Percentiles rank a stretch among this genome's conserved stretches.
These are phyloP conservation scores for Ptyas mucosa DNA, from an alignment of 2,113 vertebrate genomes.

Conservation along the genomic window DNA sequence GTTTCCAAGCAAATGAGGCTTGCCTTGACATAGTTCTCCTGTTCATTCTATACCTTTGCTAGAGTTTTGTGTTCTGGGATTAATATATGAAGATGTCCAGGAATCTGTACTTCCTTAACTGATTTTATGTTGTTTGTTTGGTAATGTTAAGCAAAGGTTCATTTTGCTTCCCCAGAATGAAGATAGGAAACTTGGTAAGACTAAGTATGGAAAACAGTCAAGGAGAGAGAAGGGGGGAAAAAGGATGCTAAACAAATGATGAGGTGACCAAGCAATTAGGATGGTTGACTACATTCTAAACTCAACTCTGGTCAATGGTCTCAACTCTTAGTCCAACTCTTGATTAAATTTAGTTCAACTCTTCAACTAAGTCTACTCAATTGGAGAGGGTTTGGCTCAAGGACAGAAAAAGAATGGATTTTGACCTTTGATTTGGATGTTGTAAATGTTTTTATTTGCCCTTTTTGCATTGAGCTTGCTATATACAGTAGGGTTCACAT, in stretches of 20 bases:
- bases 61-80: neutral
- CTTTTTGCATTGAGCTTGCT: neutral
- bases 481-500: neutral
- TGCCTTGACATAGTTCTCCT: neutral
- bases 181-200: neutral
- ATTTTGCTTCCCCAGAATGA: neutral
- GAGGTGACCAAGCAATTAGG: neutral
- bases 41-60: neutral
- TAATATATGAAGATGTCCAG: neutral
- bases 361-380: neutral
- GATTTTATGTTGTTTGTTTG: neutral
- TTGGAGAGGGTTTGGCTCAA: neutral
- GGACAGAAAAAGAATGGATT: constrained; percentile 1
- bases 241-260: too few relatives aligned
- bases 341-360: neutral
- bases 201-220: neutral
- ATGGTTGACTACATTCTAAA: neutral
- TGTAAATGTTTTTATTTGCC: neutral
- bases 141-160: neutral
- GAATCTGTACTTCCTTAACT: neutral
- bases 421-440: neutral
- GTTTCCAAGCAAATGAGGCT: neutral
- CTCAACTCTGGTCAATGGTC: neutral
- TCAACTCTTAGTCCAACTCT: neutral
- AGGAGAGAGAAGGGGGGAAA: neutral